Percentiles rank a stretch among this genome's conserved stretches.
Conservation (phyloP, 2,888 invertebrate species). For the Dryobotodes eremita region DNA sequence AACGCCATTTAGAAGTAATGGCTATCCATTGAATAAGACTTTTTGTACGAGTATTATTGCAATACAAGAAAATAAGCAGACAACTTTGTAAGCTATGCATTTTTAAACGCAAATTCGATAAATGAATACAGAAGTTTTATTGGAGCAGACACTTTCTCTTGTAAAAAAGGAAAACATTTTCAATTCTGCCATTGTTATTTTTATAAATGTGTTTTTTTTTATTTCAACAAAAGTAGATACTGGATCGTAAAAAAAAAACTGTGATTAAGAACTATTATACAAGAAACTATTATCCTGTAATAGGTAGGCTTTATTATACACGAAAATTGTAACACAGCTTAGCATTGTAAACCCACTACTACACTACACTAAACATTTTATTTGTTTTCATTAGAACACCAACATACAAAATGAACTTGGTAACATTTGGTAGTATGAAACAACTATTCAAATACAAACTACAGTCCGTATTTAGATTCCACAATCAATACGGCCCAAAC, state of each 20-base stretch:
- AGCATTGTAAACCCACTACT: neutral
- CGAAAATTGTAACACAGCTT: neutral
- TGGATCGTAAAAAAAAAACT: no score
- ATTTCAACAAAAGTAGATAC: neutral
- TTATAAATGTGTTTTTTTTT: neutral
- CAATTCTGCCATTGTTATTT: neutral
- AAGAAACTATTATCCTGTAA: neutral
- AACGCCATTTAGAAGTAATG: slow-evolving; percentile 49
- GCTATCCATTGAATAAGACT: slow-evolving; percentile 49
- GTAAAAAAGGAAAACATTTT: neutral
- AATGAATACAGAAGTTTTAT: neutral
- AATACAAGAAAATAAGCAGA: slow-evolving; percentile 31
- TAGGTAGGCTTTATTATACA: neutral
- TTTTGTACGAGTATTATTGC: slow-evolving; percentile 43
- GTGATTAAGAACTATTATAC: no score
- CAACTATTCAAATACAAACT: slow-evolving; percentile 27
- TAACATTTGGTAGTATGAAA: slow-evolving; percentile 3
- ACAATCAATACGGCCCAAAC: slow-evolving; percentile 61
- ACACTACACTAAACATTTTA: neutral
- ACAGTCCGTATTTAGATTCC: slow-evolving; percentile 39
- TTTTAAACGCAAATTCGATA: neutral
- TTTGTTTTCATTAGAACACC: neutral
- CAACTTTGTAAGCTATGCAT: slow-evolving; percentile 23
- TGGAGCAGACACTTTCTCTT: neutral
- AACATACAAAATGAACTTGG: neutral